Evolutionary conservation across 64 coral and sea anemone species (phyloP).

Genomic region (Platygyra sinensis): DNA sequence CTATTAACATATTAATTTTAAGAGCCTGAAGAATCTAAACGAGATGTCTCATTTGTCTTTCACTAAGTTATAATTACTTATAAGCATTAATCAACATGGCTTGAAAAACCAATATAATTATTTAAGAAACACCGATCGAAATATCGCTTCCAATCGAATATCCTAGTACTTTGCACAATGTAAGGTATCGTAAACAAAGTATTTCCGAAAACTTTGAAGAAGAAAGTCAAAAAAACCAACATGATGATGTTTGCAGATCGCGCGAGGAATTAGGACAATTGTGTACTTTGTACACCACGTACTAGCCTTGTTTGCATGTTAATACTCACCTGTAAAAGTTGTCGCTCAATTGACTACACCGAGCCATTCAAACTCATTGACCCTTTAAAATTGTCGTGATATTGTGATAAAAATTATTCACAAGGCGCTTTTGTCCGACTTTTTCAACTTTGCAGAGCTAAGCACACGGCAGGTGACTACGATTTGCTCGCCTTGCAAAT

Average conservation of each 20-base stretch:
- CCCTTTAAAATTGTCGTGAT: background rate
- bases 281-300: background rate
- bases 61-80: conserved; percentile 5
- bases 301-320: background rate
- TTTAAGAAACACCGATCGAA: background rate
- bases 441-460: background rate
- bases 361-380: background rate
- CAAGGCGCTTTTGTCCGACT: background rate
- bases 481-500: background rate
- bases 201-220: background rate
- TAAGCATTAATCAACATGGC: background rate
- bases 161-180: background rate
- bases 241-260: background rate
- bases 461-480: background rate
- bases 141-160: background rate
- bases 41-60: background rate
- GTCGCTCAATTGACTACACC: background rate
- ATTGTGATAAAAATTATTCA: background rate
- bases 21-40: background rate
- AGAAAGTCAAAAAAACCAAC: background rate
- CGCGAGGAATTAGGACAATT: background rate
- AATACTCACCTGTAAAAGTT: background rate
- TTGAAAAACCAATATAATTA: conserved; percentile 20
- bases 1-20: background rate
- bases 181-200: conserved; percentile 19